Evolutionary conservation across 2,797 vertebrate species (phyloP), one percentile per base, ranked within the genome.

Genomic region (Peromyscus attwateri): DNA sequence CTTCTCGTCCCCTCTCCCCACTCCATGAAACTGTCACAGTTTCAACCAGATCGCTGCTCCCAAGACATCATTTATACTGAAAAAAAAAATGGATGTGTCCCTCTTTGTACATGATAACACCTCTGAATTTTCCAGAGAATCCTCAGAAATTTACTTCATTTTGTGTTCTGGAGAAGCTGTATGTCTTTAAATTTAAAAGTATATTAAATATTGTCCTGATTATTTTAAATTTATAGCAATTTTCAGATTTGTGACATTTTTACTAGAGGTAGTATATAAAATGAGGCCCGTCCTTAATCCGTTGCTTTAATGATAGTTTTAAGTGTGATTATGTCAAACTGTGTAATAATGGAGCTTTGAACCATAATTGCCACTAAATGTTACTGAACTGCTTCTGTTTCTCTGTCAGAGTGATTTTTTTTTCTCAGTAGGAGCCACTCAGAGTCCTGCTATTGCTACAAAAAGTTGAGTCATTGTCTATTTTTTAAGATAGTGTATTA

Each of bases 401-500:
- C 25, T 80, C 70, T 64, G 29, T n/a, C 46, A 60, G 37, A 70
- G n/a, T 29, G 12, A 11, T 31, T 57, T 57, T 79, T 90, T 93
- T 87, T 25, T n/a, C 57, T 90, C 64, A 64, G 23, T 11, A n/a
- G 9, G 31, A 94, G 71, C 31, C 55, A 40, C 27, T 43, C 17
- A 31, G n/a, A 46, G 27, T 43, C 29, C 17, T 76, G 0, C 23
- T 25, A 43, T 31, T 73, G 70, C 52, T 31, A 21, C 52, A 60
- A 21, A 55, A 60, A 40, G 27, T 88, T 88, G 68, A 73, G 52
- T 73, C 85, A 71, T 31, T 14, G 43, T 92, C 31, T 87, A 1
- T 82, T 55, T 87, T 93, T 89, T 57, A 81, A 94, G 80, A 94
- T 21, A 43, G n/a, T 52, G 64, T 66, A 82, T 87, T 95, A 34